phyloP scores from a whole-genome alignment of 1,140 invertebrate species.

The Leptoteleia sp. region DNA sequence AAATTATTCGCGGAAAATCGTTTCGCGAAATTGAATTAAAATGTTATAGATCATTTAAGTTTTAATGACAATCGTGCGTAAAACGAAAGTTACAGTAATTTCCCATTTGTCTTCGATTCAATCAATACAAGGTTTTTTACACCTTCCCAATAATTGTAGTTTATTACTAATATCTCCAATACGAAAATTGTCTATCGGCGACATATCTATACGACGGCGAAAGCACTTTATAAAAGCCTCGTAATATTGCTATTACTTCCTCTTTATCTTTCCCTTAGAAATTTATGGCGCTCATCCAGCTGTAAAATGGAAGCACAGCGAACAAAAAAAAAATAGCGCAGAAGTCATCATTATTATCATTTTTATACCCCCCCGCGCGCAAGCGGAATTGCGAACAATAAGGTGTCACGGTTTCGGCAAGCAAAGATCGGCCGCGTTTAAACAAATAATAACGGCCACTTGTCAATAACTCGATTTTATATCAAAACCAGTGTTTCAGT shows the following conservation, averaged over 20 bases:
- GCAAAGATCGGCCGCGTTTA: background rate
- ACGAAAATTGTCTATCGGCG: slow-evolving; percentile 31
- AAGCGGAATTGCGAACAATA: background rate
- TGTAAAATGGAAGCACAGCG: slow-evolving; percentile 29
- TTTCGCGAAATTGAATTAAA: too few species aligned
- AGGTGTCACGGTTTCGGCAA: background rate
- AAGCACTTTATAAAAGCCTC: slow-evolving; percentile 45
- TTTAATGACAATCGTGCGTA: too few species aligned
- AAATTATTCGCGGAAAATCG: too few species aligned
- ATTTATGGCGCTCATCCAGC: slow-evolving; percentile 37
- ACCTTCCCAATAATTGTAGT: slow-evolving; percentile 2
- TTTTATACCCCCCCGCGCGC: background rate
- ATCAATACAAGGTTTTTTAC: too few species aligned
- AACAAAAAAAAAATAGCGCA: slow-evolving; percentile 20
- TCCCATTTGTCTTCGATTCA: too few species aligned
- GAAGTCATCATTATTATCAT: slow-evolving; percentile 5
- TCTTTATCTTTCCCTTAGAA: slow-evolving; percentile 37
- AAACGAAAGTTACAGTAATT: too few species aligned
- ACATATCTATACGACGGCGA: slow-evolving; percentile 20
- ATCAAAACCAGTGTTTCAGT: slow-evolving; percentile 17
- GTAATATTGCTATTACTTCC: slow-evolving; percentile 44
- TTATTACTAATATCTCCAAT: slow-evolving; percentile 20
- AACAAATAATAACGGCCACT: slow-evolving; percentile 11
- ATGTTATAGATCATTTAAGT: too few species aligned
- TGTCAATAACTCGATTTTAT: slow-evolving; percentile 29